phyloP scores from a whole-genome alignment of 2,888 invertebrate species.

The Drosophila bunnanda region DNA sequence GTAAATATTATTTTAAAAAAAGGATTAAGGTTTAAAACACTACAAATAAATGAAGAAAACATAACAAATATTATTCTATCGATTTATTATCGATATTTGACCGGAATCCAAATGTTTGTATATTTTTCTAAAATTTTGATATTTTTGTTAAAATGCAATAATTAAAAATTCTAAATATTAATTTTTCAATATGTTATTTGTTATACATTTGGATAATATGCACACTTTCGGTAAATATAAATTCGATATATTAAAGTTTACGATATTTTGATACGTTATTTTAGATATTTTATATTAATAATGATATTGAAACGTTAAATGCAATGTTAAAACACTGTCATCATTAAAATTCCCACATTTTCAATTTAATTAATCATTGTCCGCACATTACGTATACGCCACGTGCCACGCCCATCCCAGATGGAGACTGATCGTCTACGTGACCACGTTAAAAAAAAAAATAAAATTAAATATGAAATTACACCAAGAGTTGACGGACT shows the following conservation, averaged over 20 bases:
- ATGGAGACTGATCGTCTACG: constrained; percentile 28
- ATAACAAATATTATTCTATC: too few species aligned
- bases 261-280: background rate
- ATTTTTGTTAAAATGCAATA: background rate
- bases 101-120: too few species aligned
- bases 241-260: background rate
- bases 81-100: too few species aligned
- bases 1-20: background rate
- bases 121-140: too few species aligned
- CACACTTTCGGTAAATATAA: background rate
- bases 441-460: constrained; percentile 15
- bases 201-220: too few species aligned
- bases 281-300: too few species aligned
- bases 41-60: background rate
- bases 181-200: too few species aligned
- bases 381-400: constrained; percentile 9
- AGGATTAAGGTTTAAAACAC: background rate
- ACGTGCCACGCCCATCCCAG: constrained; percentile 27
- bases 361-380: too few species aligned
- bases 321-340: too few species aligned
- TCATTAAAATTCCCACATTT: too few species aligned
- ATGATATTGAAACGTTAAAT: too few species aligned
- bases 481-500: constrained; percentile 9
- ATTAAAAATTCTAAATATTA: background rate
- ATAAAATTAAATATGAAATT: background rate